A percentile compares a stretch with the other conserved stretches of the same genome.
These are phyloP conservation scores for Microctenopoma stevenorrisi DNA, from an alignment of 2,797 vertebrate species.

Conservation along the genomic window DNA sequence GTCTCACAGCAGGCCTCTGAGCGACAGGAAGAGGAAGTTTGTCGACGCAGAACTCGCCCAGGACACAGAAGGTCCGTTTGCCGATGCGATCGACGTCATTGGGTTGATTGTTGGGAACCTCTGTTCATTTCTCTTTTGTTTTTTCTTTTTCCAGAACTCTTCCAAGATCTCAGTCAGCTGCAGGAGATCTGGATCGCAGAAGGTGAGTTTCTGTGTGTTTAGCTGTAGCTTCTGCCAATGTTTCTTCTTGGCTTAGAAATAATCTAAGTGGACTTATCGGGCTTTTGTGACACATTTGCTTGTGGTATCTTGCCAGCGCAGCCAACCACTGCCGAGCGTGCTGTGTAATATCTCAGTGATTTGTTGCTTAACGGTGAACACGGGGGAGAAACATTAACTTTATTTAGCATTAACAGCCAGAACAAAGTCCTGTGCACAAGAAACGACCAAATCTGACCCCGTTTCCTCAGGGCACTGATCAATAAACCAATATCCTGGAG, in stretches of 20 bases:
- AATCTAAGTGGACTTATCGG: background rate
- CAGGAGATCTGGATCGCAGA: slow-evolving; percentile 99
- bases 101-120: background rate
- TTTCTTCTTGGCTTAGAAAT: background rate
- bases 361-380: background rate
- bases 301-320: too few relatives aligned
- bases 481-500: background rate
- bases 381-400: slow-evolving; percentile 60
- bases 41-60: slow-evolving; percentile 94
- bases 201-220: slow-evolving; percentile 81
- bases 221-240: background rate
- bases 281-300: too few relatives aligned
- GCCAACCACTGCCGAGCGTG: too few relatives aligned
- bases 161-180: slow-evolving; percentile 97
- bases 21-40: slow-evolving; percentile 94
- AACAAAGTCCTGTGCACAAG: slow-evolving; percentile 55
- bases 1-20: slow-evolving; percentile 80
- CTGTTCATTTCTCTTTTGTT: background rate
- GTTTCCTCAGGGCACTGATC: background rate
- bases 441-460: slow-evolving; percentile 36
- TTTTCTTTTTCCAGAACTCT: slow-evolving; percentile 86
- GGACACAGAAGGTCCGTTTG: slow-evolving; percentile 92
- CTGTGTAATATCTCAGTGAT: too few relatives aligned
- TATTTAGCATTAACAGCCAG: slow-evolving; percentile 10
- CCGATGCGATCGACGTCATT: background rate